Evolutionary conservation across 30 jellyfish, hydroid and myxozoan species (phyloP).

Genomic region (Aurelia sp.): DNA sequence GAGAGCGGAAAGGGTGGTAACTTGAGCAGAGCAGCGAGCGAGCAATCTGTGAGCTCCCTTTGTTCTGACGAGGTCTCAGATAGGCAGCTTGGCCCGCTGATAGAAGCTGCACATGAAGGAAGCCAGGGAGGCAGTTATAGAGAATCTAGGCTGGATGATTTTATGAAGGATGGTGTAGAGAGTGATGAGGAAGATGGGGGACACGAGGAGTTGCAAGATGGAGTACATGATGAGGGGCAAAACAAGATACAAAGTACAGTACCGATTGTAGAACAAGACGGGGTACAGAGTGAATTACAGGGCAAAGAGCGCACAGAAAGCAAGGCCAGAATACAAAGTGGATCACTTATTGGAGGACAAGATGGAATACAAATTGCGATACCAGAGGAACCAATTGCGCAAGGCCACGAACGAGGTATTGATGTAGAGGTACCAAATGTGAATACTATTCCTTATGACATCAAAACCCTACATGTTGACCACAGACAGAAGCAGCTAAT

Average conservation of each 20-base stretch:
- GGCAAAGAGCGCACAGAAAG: not conserved
- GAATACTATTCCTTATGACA: not conserved
- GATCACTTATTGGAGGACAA: not conserved
- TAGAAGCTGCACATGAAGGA: slow-evolving; percentile 55
- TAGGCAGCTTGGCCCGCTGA: slow-evolving; percentile 57
- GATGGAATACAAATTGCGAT: not conserved
- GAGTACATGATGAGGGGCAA: not conserved
- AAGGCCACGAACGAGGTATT: slow-evolving; percentile 54
- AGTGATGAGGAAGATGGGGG: not conserved
- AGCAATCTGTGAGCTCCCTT: slow-evolving; percentile 66
- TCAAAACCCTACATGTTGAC: slow-evolving; percentile 50
- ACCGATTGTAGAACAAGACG: not conserved
- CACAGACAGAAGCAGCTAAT: slow-evolving; percentile 48
- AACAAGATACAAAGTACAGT: not conserved
- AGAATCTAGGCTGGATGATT: slow-evolving; percentile 6
- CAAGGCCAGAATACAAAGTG: too few species aligned
- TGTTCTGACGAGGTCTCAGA: slow-evolving; percentile 71
- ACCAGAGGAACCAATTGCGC: not conserved
- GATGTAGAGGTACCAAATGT: slow-evolving; percentile 35
- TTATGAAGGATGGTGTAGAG: slow-evolving; percentile 3
- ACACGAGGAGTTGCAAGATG: not conserved
- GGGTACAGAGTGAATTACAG: not conserved
- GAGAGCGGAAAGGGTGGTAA: slow-evolving; percentile 4
- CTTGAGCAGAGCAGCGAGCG: slow-evolving; percentile 52
- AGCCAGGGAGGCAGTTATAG: slow-evolving; percentile 34